phyloP scores from a whole-genome alignment of 1,140 invertebrate genomes.

The Drosophila lacertosa region DNA sequence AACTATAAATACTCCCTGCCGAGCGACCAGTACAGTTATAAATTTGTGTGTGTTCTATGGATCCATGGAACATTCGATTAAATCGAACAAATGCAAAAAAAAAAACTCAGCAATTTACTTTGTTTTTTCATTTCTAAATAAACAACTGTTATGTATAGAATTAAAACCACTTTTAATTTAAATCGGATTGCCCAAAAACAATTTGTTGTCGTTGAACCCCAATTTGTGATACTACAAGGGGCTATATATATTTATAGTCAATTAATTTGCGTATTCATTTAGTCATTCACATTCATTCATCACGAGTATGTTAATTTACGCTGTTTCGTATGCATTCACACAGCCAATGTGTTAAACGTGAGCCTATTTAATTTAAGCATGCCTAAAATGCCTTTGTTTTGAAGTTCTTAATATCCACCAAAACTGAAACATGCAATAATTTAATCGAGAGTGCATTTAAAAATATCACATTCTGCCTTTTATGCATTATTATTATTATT shows the following conservation, averaged over 20 bases:
- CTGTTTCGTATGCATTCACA: neutral
- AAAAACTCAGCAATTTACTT: slow-evolving; percentile 23
- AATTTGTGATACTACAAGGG: neutral
- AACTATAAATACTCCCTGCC: slow-evolving; percentile 29
- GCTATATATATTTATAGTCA: neutral
- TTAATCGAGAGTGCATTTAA: too few relatives aligned
- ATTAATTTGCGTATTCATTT: slow-evolving; percentile 3
- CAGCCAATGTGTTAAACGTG: neutral
- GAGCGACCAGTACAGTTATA: slow-evolving; percentile 10
- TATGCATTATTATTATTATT: too few relatives aligned
- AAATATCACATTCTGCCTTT: too few relatives aligned
- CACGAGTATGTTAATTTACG: slow-evolving; percentile 8
- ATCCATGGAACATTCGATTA: slow-evolving; percentile 13
- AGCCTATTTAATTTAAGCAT: neutral
- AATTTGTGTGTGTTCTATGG: slow-evolving; percentile 4
- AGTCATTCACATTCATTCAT: slow-evolving; percentile 21
- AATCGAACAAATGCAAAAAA: slow-evolving; percentile 35
- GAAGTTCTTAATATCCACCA: too few relatives aligned
- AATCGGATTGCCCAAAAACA: slow-evolving; percentile 2
- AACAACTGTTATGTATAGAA: slow-evolving; percentile 47
- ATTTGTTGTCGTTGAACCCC: slow-evolving; percentile 27
- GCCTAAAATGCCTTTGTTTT: too few relatives aligned
- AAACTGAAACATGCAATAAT: too few relatives aligned
- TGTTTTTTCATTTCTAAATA: slow-evolving; percentile 52
- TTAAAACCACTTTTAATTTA: slow-evolving; percentile 1